Conservation (phyloP, 2,797 vertebrate species). For the Botia almorhae region DNA sequence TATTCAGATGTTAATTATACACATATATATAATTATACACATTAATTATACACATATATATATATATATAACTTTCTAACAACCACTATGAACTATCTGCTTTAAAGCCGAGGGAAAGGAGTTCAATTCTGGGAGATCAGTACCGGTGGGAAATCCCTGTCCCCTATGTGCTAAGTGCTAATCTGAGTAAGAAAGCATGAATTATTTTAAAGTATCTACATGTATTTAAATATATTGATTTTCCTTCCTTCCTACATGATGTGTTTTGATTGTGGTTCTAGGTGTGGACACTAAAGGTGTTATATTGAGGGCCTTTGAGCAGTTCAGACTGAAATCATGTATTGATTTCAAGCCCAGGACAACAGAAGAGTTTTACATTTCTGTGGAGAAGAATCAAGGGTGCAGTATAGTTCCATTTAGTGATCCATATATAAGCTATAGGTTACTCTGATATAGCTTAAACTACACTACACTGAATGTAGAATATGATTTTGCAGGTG, state of each 20-base stretch:
- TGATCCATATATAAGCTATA: neutral
- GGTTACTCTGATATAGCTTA: too few species aligned
- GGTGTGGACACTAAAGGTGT: slow-evolving; percentile 86
- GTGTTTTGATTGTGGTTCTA: slow-evolving; percentile 56
- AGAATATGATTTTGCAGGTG: slow-evolving; percentile 73
- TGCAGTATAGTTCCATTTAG: slow-evolving; percentile 76
- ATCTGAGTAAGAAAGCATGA: slow-evolving; percentile 12
- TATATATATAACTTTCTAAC: too few species aligned
- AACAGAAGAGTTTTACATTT: slow-evolving; percentile 80
- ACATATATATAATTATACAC: too few species aligned
- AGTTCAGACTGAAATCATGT: slow-evolving; percentile 86
- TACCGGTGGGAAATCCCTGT: neutral
- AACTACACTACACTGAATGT: neutral
- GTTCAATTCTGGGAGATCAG: neutral
- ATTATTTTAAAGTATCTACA: neutral
- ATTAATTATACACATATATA: too few species aligned
- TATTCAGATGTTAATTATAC: neutral
- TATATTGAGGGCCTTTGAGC: slow-evolving; percentile 85
- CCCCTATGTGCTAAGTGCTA: slow-evolving; percentile 54
- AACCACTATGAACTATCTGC: too few species aligned
- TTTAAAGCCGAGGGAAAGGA: neutral
- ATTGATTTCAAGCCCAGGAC: slow-evolving; percentile 86
- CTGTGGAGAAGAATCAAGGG: slow-evolving; percentile 78
- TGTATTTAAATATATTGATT: neutral
- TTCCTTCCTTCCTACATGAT: neutral